Evolutionary conservation across 2,797 vertebrate species (phyloP).

Genomic region (Gobionotothen gibberifrons): DNA sequence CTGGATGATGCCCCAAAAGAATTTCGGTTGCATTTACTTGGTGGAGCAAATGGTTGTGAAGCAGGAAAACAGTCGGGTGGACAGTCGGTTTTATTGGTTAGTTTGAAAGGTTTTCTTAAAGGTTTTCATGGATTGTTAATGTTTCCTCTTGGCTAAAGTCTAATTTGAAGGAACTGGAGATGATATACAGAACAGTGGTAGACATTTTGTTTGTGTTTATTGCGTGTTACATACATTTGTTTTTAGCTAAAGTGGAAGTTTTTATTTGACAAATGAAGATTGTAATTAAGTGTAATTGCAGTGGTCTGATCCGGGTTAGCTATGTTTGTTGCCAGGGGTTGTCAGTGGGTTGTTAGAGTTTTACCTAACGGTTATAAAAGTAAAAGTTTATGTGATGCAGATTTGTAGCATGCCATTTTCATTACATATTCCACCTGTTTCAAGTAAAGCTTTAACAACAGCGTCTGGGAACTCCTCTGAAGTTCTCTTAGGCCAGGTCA

Average conservation of each 20-base stretch:
- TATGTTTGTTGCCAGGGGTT: slow-evolving; percentile 35
- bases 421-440: slow-evolving; percentile 56
- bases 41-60: slow-evolving; percentile 15
- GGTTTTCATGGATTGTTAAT: slow-evolving; percentile 20
- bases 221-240: slow-evolving; percentile 32
- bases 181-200: slow-evolving; percentile 17
- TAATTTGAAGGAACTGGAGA: slow-evolving; percentile 1
- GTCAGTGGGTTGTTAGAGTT: slow-evolving; percentile 23
- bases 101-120: slow-evolving; percentile 24
- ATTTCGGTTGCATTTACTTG: slow-evolving; percentile 46
- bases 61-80: background rate
- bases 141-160: slow-evolving; percentile 21
- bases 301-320: slow-evolving; percentile 36
- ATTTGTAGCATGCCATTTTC: slow-evolving; percentile 35
- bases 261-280: slow-evolving; percentile 34
- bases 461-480: slow-evolving; percentile 21
- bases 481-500: slow-evolving; percentile 2
- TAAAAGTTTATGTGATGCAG: slow-evolving; percentile 18
- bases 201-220: slow-evolving; percentile 29
- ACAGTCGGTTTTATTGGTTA: slow-evolving; percentile 30
- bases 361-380: slow-evolving; percentile 11
- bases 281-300: slow-evolving; percentile 51
- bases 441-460: slow-evolving; percentile 24
- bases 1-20: slow-evolving; percentile 38
- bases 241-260: slow-evolving; percentile 38